These are phyloP conservation scores for Pedionomus torquatus DNA, from an alignment of 2,113 vertebrate genomes.

Conservation along the genomic window DNA sequence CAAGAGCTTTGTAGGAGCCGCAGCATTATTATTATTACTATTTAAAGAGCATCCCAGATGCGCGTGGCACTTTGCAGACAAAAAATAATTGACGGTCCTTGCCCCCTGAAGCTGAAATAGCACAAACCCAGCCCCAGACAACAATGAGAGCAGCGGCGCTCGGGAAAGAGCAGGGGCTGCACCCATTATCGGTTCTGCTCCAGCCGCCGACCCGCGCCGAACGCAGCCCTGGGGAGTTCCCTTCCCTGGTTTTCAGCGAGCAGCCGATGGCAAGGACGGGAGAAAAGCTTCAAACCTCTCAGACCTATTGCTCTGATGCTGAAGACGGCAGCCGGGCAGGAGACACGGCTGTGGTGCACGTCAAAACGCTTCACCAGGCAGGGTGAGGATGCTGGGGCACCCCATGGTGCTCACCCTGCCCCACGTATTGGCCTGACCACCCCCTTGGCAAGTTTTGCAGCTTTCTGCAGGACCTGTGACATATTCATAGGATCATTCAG, in stretches of 20 bases:
- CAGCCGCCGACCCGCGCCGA: not conserved
- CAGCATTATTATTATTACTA: not conserved
- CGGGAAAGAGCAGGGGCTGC: not conserved
- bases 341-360: not conserved
- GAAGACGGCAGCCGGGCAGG: not conserved
- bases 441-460: not conserved
- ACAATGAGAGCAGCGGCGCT: not conserved
- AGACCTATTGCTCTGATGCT: not conserved
- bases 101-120: not conserved
- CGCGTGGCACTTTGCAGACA: not conserved
- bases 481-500: not conserved
- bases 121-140: not conserved
- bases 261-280: fast-evolving
- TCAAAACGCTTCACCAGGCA: not conserved
- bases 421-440: too few relatives aligned
- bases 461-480: not conserved
- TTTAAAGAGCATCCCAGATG: constrained; percentile 10
- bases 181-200: not conserved
- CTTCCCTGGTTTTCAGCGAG: fast-evolving
- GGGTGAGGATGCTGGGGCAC: not conserved
- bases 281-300: fast-evolving
- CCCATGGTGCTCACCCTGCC: fast-evolving
- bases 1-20: not conserved
- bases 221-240: fast-evolving
- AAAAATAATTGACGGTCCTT: not conserved